A percentile compares a stretch with the other conserved stretches of the same genome.
These are phyloP conservation scores for Megaustenia siamemsis DNA, from an alignment of 2,888 invertebrate species.

Conservation along the genomic window DNA sequence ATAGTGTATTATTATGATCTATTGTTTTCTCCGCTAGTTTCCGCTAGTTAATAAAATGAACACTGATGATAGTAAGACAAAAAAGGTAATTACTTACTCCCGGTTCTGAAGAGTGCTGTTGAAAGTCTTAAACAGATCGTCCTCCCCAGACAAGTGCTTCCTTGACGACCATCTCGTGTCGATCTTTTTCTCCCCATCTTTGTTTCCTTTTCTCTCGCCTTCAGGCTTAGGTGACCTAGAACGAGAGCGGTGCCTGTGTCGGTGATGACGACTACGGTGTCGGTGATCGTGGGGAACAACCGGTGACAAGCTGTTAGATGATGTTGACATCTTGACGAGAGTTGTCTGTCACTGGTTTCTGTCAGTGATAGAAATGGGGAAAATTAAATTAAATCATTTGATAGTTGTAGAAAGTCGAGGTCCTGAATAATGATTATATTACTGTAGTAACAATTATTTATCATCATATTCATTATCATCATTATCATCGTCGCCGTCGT, in stretches of 20 bases:
- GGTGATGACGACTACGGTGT: constrained; percentile 17
- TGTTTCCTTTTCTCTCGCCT: neutral
- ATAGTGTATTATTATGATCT: too few relatives aligned
- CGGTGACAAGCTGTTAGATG: constrained; percentile 31
- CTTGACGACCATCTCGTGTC: neutral
- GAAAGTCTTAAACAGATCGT: constrained; percentile 43
- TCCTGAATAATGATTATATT: too few relatives aligned
- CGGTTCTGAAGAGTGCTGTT: constrained; percentile 50
- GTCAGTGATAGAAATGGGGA: neutral
- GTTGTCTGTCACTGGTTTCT: neutral
- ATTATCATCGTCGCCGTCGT: too few relatives aligned
- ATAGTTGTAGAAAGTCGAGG: too few relatives aligned
- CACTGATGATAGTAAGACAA: too few relatives aligned
- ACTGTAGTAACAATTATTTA: too few relatives aligned
- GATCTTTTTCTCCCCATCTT: neutral
- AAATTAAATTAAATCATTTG: too few relatives aligned
- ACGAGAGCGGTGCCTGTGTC: constrained; percentile 39
- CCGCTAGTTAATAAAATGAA: too few relatives aligned
- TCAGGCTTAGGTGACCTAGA: constrained; percentile 51
- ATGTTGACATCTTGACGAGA: neutral
- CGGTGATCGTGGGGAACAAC: constrained; percentile 18
- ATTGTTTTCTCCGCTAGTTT: too few relatives aligned
- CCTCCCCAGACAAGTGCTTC: constrained; percentile 35
- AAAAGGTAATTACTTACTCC: constrained; percentile 45
- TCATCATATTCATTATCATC: too few relatives aligned